Base-by-base conservation (phyloP, 1,140 invertebrate genomes). In the Drosophila obscura region DNA sequence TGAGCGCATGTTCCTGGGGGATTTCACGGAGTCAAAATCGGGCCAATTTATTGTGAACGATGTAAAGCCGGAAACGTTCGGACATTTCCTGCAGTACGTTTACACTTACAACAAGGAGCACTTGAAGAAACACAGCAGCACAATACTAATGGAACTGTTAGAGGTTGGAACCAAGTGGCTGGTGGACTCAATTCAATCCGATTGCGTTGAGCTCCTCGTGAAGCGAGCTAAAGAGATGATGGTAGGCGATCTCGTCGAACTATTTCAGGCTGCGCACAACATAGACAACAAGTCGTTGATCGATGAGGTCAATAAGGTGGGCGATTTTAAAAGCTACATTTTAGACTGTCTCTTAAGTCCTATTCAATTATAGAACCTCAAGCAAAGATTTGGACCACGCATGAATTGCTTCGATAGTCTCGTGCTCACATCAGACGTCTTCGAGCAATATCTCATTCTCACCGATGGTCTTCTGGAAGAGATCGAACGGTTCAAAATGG, bases 1-100 rank as follows among this genome's bases (percentile, higher is more conserved):
- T 16, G 49, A 75, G 13, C 59, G 68, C 13, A 45, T 73, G 43
- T 74, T 74, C 1, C 22, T 73, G 1, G n/a, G 66, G n/a, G 41
- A 55, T 28, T 73, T 73, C 41, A 8, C 43, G 1, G 67, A 73
- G 9, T 26, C 67, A n/a, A 8, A 43, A 8, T 51, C 31, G 5
- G 19, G 8, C 0, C 16, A 57, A 26, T 9, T 58, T 3, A 7
- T 15, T 15, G 4, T 74, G 28, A 26, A 28, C 4, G 66, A 73
- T 16, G 46, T 73, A 1, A 41, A 48, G n/a, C 16, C 43, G 1
- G 16, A 41, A 13, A 59, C 44, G 1, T 74, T 74, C 4, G 16
- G 35, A 9, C 15, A 22, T 19, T 73, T 74, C 8, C 15, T 73
- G 0, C 2, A 46, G 2, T 64, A 64, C 24, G 26, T 35, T 11